Evolutionary conservation across 2,888 invertebrate genomes (phyloP), one percentile per base, ranked within the genome.

Genomic region (Andrena praecox): DNA sequence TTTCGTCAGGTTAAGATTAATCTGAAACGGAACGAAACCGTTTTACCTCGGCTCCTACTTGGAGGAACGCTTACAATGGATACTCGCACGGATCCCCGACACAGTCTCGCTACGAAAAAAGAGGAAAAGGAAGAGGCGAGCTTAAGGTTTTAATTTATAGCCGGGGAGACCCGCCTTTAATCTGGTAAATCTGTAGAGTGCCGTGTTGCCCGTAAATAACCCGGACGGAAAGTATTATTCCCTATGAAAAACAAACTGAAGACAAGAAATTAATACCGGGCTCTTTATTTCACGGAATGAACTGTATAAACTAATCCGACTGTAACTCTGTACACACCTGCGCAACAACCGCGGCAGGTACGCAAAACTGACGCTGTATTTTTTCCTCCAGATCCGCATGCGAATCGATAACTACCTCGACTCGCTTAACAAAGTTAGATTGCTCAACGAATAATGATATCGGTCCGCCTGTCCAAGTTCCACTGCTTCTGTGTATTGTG

Each of bases 181-280:
- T 88, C 86, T 86, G 88, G 88, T 85, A 86, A 88, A 88, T 88
- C 86, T 88, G 88, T 88, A 88, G 88, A 88, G 86, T 86, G 82
- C 88, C 88, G 83, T 83, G 85, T 85, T 82, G 80, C 78, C 74
- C 83, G 88, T 88, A 88, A 88, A 88, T 88, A 88, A 88, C 77
- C 56, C 59, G 20, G 77, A 76, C 74, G 60, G 79, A 80, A 86
- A 86, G 81, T 83, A 88, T 88, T 85, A 80, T 85, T 86, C 64
- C 74, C 78, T 64, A 76, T 81, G 83, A 80, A 84, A 86, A 86
- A 75, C 83, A 85, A 82, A 80, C 75, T 76, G 80, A 80, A 69
- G 85, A 88, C 86, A 82, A 81, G 81, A 82, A 86, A 88, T 82
- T 77, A 88, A 88, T 84, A 83, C 76, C 77, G 56, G 52, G 48